Evolutionary conservation across 1,140 invertebrate species (phyloP).

Genomic region (Leptoteleia sp.): DNA sequence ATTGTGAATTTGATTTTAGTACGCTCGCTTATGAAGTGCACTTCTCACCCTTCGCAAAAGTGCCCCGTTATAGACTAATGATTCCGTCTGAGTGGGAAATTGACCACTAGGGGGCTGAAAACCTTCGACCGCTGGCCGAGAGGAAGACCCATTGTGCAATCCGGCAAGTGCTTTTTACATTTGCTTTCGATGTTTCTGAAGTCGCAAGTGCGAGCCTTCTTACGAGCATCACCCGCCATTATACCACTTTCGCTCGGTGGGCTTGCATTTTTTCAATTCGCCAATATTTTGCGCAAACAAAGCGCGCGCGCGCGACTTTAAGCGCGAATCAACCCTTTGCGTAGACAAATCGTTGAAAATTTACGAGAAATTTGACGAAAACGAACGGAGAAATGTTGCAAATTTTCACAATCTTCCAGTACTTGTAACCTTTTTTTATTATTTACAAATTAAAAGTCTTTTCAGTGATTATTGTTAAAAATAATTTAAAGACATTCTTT

Average conservation of each 20-base stretch:
- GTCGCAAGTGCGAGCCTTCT: constrained; percentile 32
- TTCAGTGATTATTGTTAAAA: too few species aligned
- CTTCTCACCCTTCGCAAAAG: constrained; percentile 70
- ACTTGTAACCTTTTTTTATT: too few species aligned
- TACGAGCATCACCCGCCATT: constrained; percentile 1
- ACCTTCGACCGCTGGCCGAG: constrained; percentile 72
- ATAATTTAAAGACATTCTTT: too few species aligned
- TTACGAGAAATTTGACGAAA: too few species aligned
- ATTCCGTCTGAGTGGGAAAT: constrained; percentile 79
- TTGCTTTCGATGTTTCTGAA: constrained; percentile 58
- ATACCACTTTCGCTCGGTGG: neutral
- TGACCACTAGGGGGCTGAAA: constrained; percentile 76
- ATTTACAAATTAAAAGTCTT: too few species aligned
- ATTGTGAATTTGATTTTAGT: constrained; percentile 73
- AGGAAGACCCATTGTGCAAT: constrained; percentile 68
- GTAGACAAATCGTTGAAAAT: too few species aligned
- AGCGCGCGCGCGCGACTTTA: too few species aligned
- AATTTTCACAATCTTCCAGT: too few species aligned
- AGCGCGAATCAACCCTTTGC: too few species aligned
- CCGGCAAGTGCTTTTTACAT: constrained; percentile 68
- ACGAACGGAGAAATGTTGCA: too few species aligned
- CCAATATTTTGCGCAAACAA: too few species aligned
- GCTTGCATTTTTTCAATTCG: neutral
- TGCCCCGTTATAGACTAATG: constrained; percentile 73
- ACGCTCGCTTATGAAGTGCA: constrained; percentile 71